Evolutionary conservation across 2,888 invertebrate genomes (phyloP).

Genomic region (Blomia tropicalis): DNA sequence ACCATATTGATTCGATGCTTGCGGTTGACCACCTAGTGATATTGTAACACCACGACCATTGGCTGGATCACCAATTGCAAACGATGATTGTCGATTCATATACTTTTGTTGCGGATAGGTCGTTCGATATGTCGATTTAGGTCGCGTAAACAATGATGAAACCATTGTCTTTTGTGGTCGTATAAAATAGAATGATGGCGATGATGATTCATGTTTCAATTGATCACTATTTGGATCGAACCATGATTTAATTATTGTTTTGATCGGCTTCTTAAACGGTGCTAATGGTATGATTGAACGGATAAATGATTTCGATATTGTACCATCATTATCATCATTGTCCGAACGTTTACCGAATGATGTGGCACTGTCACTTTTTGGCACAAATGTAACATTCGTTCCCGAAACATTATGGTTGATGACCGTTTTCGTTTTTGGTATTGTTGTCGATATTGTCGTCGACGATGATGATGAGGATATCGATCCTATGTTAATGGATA

Average conservation of each 20-base stretch:
- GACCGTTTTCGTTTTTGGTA: neutral
- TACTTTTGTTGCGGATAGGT: neutral
- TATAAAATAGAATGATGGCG: neutral
- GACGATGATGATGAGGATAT: neutral
- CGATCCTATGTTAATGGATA: too few relatives aligned
- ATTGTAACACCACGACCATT: conserved; percentile 21
- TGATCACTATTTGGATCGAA: neutral
- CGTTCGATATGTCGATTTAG: neutral
- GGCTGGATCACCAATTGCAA: conserved; percentile 15
- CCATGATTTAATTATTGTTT: conserved; percentile 3
- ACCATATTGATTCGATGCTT: neutral
- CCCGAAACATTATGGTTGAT: neutral
- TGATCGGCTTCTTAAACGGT: conserved; percentile 11
- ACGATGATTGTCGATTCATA: neutral
- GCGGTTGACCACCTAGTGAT: neutral
- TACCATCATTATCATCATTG: neutral
- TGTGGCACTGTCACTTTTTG: neutral
- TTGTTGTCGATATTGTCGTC: neutral
- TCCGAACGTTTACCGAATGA: neutral
- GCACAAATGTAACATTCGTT: too few relatives aligned
- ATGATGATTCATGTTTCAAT: neutral
- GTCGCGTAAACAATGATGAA: neutral
- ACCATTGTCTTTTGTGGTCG: neutral
- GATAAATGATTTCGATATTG: neutral
- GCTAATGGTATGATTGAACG: neutral